These are phyloP conservation scores for Dasysyrphus albostriatus DNA, from an alignment of 2,888 invertebrate species.

Conservation along the genomic window DNA sequence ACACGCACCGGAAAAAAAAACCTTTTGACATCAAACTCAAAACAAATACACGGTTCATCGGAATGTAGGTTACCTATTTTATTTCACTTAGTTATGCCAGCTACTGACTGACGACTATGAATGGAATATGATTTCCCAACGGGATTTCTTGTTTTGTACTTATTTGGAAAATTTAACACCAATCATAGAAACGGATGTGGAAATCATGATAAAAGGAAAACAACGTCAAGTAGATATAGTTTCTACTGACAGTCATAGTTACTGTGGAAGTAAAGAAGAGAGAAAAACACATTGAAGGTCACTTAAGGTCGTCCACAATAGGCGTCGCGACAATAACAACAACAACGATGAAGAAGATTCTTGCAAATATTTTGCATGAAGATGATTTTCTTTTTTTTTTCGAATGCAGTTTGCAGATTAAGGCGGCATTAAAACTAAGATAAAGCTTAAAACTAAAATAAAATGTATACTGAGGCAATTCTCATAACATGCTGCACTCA, in stretches of 20 bases:
- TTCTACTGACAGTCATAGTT: neutral
- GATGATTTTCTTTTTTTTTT: constrained; percentile 35
- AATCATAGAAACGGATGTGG: constrained; percentile 3
- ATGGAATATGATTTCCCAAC: constrained; percentile 23
- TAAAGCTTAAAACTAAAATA: constrained; percentile 21
- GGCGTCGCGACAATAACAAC: constrained; percentile 48
- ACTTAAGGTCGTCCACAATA: constrained; percentile 77
- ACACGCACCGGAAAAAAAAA: constrained; percentile 9
- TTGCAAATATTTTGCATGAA: constrained; percentile 47
- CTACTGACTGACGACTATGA: neutral
- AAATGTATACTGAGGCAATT: constrained; percentile 7
- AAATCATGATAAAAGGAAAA: constrained; percentile 7
- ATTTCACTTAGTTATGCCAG: neutral
- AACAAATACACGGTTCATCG: constrained; percentile 9
- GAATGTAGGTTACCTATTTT: neutral
- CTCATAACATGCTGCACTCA: constrained; percentile 63
- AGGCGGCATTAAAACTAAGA: constrained; percentile 60
- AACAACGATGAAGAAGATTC: constrained; percentile 40
- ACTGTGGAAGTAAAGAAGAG: neutral
- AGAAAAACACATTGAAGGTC: constrained; percentile 77
- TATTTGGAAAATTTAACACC: constrained; percentile 48
- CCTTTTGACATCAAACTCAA: constrained; percentile 57
- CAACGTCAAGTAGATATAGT: constrained; percentile 9
- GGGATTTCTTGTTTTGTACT: constrained; percentile 48
- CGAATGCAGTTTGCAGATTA: constrained; percentile 41